A percentile compares a stretch with the other conserved stretches of the same genome.
These are phyloP conservation scores for Epizoanthus scotinus DNA, from an alignment of 92 coral and sea anemone genomes.

Conservation along the genomic window DNA sequence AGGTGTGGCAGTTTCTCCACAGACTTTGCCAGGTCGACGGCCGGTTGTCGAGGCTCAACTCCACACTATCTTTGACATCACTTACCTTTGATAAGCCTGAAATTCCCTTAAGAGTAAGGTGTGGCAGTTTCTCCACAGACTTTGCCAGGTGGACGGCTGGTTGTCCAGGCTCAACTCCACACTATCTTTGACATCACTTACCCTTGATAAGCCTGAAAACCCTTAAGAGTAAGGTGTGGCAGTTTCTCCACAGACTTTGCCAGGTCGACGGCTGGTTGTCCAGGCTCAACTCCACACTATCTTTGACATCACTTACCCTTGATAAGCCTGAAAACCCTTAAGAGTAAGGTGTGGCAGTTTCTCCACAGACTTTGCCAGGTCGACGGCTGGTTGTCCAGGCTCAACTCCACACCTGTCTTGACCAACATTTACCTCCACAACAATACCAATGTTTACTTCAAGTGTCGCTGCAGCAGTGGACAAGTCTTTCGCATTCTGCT, in stretches of 20 bases:
- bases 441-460: constrained; percentile 52
- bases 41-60: constrained; percentile 66
- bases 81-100: neutral
- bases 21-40: constrained; percentile 53
- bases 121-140: constrained; percentile 43
- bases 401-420: constrained; percentile 75
- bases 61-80: constrained; percentile 69
- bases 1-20: constrained; percentile 48
- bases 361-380: constrained; percentile 50
- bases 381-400: constrained; percentile 59
- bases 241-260: constrained; percentile 48
- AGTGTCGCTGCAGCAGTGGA: constrained; percentile 46
- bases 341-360: constrained; percentile 48
- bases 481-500: constrained; percentile 51
- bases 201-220: too few relatives aligned
- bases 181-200: constrained; percentile 53
- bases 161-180: constrained; percentile 74
- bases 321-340: constrained; percentile 68
- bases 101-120: too few relatives aligned
- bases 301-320: constrained; percentile 46
- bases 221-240: constrained; percentile 52
- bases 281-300: constrained; percentile 66
- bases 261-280: constrained; percentile 51
- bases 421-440: constrained; percentile 68
- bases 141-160: constrained; percentile 59